Base-by-base conservation (phyloP, 2,888 invertebrate species). In the Drosophila borealis region DNA sequence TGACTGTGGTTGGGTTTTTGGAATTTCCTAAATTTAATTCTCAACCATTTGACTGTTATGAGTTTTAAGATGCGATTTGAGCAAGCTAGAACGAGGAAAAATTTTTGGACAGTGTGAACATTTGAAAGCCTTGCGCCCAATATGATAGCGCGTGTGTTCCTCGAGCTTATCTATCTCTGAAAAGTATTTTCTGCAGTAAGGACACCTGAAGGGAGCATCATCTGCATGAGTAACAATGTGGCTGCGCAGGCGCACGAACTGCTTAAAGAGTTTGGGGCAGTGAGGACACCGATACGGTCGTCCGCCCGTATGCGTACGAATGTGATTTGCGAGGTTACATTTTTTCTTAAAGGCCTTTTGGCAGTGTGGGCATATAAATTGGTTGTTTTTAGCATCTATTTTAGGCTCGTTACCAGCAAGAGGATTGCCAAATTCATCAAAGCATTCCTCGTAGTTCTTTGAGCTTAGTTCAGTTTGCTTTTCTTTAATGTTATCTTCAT, bases 151-250 rank as follows among this genome's bases (percentile, higher is more conserved):
- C 3, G 62, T 54, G 4, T 72, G 72, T 13, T 69, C 42, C 4
- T 36, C 57, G 2, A 74, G 11, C 1, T 68, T 45, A 2, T 41
- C 69, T 8, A 57, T 74, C n/a, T 74, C 69, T 8, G 50, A 61
- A 14, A 74, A 74, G 29, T 61, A 70, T 8, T 66, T 37, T 2
- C 71, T 74, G 25, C 74, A 74, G 39, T 77, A 54, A 0, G 77
- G 74, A 14, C 74, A 74, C 17, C 76, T 76, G 4, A 59, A 77
- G 0, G 72, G 72, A n/a, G 71, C 66, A 48, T 74, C 66, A 1
- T 57, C 57, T 1, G 72, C 59, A 42, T 77, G 77, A 13, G 66
- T 74, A n/a, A 66, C 55, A 0, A 77, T 49, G 8, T 77, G 73
- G 4, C 59, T 61, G 0, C 71, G 72, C 1, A 71, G 45, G 60